Base-by-base conservation (phyloP, 2,113 vertebrate species). In the Grantiella picta region DNA sequence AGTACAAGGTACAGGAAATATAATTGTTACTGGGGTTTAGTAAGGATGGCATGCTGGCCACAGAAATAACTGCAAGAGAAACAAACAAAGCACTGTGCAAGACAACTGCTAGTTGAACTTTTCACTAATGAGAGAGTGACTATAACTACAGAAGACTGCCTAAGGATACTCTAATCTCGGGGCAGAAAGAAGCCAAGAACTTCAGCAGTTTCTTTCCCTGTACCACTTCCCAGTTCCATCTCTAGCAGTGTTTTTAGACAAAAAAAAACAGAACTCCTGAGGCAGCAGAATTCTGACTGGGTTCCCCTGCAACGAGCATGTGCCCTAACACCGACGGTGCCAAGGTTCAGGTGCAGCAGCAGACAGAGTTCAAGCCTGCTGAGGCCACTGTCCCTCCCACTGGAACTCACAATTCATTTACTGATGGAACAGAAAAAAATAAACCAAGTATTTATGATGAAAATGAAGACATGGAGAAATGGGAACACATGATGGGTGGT, bases 261-360 rank as follows among this genome's bases (percentile, higher is more conserved):
- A 71, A 42, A 17, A 17, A 16, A 68, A 60, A 31, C 17, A 94
- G 44, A 71, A 66, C 27, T 20, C 31, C 6, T 0, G 28, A 49
- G 61, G 64, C 38, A 72, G 23, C 15, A 81, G 35, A 75, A 86
- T 44, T 86, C 38, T 29, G 9, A 38, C 9, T 3, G 1, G 20
- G 44, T 18, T 84, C 24, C 36, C 36, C 45, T 53, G 78, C 0
- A 0, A 40, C 3, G 9, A 49, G 25, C n/a, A 40, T 0, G 13
- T 44, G 47, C 68, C 75, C 5, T 36, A 68, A 57, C 45, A 68
- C 27, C 40, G 66, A 17, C 31, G 75, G 27, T 15, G 70, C 17
- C 33, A 44, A 33, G 36, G 61, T 13, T 75, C n/a, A 68, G 64
- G 60, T 28, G 52, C 71, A 81, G 44, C 33, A 81, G 61, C 68